Base-by-base conservation (phyloP, 1,140 invertebrate species). In the Heliconius melpomene region DNA sequence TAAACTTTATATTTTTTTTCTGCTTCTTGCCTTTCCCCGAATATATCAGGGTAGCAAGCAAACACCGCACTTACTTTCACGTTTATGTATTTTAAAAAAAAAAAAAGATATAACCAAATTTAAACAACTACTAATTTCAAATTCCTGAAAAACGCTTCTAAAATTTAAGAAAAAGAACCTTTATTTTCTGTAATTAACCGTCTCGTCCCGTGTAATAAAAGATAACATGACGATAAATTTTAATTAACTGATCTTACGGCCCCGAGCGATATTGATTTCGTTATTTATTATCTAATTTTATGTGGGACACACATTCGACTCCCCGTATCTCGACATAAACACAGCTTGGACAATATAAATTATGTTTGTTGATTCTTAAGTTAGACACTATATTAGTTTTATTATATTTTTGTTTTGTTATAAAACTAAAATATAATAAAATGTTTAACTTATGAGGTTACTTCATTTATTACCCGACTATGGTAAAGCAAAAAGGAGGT, bases 231-330 rank as follows among this genome's bases (percentile, higher is more conserved):
- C 74, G 36, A 71, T 75, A 79, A 79, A 79, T 52, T 79, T 75
- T 79, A 79, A 79, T 79, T 79, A 79, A 75, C 60, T 38, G 46
- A 38, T 79, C 23, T 75, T 46, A 40, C 3, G 46, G 38, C 76
- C 32, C 23, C 72, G 72, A 29, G 38, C 38, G 40, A 38, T 79
- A 79, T 79, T 79, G 78, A 79, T 79, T 75, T 32, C 23, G 36
- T 74, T 75, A 50, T 79, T 79, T 79, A 79, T 79, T 70, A 70
- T 36, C 36, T 50, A 74, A 79, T 77, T 71, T 72, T 77, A 75
- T 79, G 38, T 52, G 52, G 38, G 32, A 50, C 75, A 72, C 66
- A 77, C 66, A 76, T 26, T 76, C 23, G 2, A 36, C 50, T 71
- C 60, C 23, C 26, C 23, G 60, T 26, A 20, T 71, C 60, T 32